These are phyloP conservation scores for Zaprionus kolodkinae DNA, from an alignment of 1,140 invertebrate genomes.

Conservation along the genomic window DNA sequence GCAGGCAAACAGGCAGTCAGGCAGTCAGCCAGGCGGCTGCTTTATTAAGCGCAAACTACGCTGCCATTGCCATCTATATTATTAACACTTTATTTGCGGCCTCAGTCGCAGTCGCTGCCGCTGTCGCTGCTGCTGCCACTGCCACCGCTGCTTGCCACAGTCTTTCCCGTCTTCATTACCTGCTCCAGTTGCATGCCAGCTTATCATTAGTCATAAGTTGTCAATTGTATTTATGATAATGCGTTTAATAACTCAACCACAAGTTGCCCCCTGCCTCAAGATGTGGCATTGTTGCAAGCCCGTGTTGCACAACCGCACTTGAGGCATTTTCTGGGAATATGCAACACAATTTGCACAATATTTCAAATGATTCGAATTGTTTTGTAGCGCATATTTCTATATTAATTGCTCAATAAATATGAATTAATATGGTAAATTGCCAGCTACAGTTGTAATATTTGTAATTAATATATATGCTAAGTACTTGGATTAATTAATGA, in stretches of 20 bases:
- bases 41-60: constrained; percentile 81
- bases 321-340: constrained; percentile 37
- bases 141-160: constrained; percentile 1
- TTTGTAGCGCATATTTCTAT: constrained; percentile 11
- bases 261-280: constrained; percentile 29
- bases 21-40: constrained; percentile 66
- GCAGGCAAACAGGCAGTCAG: constrained; percentile 52
- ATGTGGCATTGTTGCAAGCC: constrained; percentile 33
- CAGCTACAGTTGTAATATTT: neutral
- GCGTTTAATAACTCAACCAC: constrained; percentile 81
- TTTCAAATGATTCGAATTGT: constrained; percentile 35
- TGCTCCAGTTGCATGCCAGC: constrained; percentile 72
- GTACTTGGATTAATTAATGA: neutral
- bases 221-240: constrained; percentile 83
- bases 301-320: constrained; percentile 46
- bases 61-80: constrained; percentile 78
- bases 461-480: neutral
- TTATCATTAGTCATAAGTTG: constrained; percentile 83
- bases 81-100: constrained; percentile 80
- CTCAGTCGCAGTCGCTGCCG: neutral
- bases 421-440: neutral
- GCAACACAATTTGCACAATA: constrained; percentile 25
- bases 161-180: constrained; percentile 27
- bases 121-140: neutral
- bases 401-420: constrained; percentile 48